Base-by-base conservation (phyloP, 2,113 vertebrate species). In the Campylorhamphus procurvoides region DNA sequence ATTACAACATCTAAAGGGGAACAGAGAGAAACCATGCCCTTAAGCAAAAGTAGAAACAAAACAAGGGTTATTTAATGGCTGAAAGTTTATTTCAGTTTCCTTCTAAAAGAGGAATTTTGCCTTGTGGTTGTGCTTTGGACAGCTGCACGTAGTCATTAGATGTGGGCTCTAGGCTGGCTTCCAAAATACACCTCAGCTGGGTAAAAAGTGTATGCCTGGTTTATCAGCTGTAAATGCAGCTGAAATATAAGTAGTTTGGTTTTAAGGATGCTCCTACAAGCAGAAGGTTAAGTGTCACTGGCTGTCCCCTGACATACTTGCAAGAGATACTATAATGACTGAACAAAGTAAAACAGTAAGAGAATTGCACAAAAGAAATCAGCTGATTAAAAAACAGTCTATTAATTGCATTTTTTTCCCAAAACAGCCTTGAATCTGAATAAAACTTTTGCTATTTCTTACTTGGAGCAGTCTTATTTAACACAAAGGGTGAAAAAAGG, bases 181-280 rank as follows among this genome's bases (percentile, higher is more conserved):
- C 79, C 90, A 96, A 90, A 84, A 55, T 7, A 79, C 44, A 80
- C 64, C 83, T 95, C 87, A 74, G 84, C 73, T 88, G 33, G 47
- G 40, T 89, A 85, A 84, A 28, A 71, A 63, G 52, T 27, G 20
- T 52, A 23, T 3, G 1, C 39, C 18, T 74, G 27, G 63, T 92
- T 93, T 94, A 91, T 67, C 22, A 7, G 63, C 59, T 73, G 35
- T 40, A 80, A 88, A 86, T 13, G 29, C 76, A 52, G 60, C 44
- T 63, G 74, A 68, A 67, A 92, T 37, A 64, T 5, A 12, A n/a
- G 35, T 12, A 63, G 60, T 27, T 77, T 62, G 40, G 33, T 58
- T 84, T 79, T 58, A 42, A 67, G 42, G 59, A 25, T 56, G 35
- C 28, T 89, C 47, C 28, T n/a, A 49, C 46, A 8, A 59, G n/a